Conservation (phyloP, 2,113 vertebrate species). For the Empidonax alnorum region DNA sequence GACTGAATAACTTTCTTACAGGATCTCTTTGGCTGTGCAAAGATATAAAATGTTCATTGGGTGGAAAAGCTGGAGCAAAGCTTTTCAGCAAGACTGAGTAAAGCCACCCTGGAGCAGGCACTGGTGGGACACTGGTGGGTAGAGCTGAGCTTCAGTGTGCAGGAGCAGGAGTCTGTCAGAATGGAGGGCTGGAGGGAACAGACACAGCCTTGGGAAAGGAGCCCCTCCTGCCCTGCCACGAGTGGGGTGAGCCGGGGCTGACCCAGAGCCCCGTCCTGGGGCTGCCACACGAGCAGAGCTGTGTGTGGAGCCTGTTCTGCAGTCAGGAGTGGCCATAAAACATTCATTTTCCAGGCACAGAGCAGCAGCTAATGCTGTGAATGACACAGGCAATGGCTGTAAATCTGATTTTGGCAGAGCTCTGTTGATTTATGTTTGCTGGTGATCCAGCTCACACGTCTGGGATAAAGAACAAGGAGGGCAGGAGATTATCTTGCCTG, state of each 20-base stretch:
- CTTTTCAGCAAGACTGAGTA: neutral
- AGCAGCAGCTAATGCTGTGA: neutral
- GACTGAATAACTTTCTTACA: neutral
- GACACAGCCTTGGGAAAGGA: neutral
- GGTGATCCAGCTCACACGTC: neutral
- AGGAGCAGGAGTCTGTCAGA: neutral
- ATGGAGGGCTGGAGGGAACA: neutral
- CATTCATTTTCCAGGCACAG: neutral
- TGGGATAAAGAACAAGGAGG: neutral
- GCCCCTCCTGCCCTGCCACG: neutral
- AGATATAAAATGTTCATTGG: neutral
- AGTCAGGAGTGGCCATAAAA: neutral
- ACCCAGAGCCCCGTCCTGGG: neutral
- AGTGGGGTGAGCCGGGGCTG: neutral
- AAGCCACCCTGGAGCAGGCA: neutral
- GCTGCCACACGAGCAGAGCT: neutral
- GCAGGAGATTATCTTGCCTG: neutral
- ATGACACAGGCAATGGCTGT: neutral
- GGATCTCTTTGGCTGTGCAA: neutral
- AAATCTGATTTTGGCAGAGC: neutral
- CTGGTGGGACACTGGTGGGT: neutral
- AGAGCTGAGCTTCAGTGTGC: neutral
- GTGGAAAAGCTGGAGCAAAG: neutral
- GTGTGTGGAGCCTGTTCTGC: neutral
- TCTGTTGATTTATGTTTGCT: neutral